Evolutionary conservation across 1,140 invertebrate species (phyloP).

Genomic region (Achroia grisella): DNA sequence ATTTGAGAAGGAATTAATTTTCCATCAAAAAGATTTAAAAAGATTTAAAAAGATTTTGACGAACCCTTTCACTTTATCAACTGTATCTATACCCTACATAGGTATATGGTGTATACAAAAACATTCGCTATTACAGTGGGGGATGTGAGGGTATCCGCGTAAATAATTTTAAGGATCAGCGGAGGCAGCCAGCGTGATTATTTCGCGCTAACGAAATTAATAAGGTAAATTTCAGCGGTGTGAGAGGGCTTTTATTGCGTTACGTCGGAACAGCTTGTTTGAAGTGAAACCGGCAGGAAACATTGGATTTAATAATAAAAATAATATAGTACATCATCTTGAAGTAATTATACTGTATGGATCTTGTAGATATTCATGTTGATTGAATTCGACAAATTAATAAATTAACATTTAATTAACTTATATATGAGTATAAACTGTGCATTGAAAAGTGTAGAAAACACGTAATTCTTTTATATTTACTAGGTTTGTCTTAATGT

Average conservation of each 20-base stretch:
- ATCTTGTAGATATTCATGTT: not conserved
- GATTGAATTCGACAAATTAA: not conserved
- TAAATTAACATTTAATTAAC: no score
- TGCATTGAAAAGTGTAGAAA: no score
- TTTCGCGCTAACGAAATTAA: slow-evolving; percentile 59
- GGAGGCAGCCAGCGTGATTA: slow-evolving; percentile 45
- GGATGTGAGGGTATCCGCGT: slow-evolving; percentile 24
- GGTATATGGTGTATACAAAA: slow-evolving; percentile 4
- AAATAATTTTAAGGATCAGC: slow-evolving; percentile 56
- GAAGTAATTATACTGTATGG: not conserved
- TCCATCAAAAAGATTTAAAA: no score
- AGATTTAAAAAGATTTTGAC: no score
- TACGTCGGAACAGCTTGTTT: slow-evolving; percentile 38
- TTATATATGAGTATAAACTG: no score
- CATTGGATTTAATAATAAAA: slow-evolving; percentile 1
- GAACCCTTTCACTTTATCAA: no score
- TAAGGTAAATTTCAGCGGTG: slow-evolving; percentile 49
- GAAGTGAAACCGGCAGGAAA: slow-evolving; percentile 14
- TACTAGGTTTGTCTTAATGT: no score
- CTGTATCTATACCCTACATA: no score
- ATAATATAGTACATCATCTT: not conserved
- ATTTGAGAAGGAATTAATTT: no score
- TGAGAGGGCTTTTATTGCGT: slow-evolving; percentile 43
- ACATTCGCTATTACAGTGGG: slow-evolving; percentile 15
- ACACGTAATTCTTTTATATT: no score